Conservation (phyloP, 2,888 invertebrate genomes). For the Chesias legatella region DNA sequence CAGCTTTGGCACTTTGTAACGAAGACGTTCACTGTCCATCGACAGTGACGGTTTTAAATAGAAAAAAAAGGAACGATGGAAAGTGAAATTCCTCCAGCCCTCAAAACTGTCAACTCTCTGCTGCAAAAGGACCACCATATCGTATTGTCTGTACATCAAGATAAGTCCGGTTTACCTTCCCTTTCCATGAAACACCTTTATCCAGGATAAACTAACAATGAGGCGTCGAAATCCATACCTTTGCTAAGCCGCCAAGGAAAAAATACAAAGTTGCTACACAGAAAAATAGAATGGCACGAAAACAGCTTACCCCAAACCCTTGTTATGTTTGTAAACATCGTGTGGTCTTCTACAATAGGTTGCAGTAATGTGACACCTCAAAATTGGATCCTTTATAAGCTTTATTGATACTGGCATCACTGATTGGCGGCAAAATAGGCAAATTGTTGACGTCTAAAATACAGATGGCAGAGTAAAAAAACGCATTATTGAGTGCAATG, state of each 20-base stretch:
- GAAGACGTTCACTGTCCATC: too few species aligned
- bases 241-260: constrained; percentile 50
- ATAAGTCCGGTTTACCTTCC: constrained; percentile 58
- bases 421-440: constrained; percentile 64
- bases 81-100: constrained; percentile 57
- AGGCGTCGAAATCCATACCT: constrained; percentile 78
- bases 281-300: constrained; percentile 71
- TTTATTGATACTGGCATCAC: constrained; percentile 63
- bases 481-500: constrained; percentile 23
- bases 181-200: constrained; percentile 66
- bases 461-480: constrained; percentile 54
- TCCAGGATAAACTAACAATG: constrained; percentile 66
- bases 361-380: constrained; percentile 75
- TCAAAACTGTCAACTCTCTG: constrained; percentile 61
- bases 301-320: constrained; percentile 78
- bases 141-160: constrained; percentile 55
- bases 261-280: constrained; percentile 70
- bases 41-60: too few species aligned
- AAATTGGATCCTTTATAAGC: constrained; percentile 64
- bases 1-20: too few species aligned
- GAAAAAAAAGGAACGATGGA: constrained; percentile 42
- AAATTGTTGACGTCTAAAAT: constrained; percentile 71
- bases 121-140: constrained; percentile 61
- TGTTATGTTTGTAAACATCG: constrained; percentile 79
- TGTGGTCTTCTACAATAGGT: constrained; percentile 54